phyloP scores from a whole-genome alignment of 2,113 vertebrate species.

The Balaeniceps rex region DNA sequence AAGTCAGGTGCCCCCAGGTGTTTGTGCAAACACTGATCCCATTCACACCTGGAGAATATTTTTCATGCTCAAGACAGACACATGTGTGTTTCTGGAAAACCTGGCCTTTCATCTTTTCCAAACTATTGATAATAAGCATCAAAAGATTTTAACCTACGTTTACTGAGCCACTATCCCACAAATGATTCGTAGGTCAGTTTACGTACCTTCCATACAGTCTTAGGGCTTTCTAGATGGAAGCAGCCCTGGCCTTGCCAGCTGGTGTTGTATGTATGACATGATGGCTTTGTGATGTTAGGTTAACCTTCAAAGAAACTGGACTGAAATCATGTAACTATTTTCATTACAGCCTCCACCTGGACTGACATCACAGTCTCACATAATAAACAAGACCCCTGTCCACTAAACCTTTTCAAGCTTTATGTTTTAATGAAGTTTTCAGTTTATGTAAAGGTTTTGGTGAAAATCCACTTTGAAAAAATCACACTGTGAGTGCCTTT shows the following conservation, averaged over 20 bases:
- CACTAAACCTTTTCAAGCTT: background rate
- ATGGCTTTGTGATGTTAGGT: background rate
- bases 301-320: conserved; percentile 17
- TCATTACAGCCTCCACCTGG: conserved; percentile 33
- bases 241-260: background rate
- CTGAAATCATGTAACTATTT: conserved; percentile 12
- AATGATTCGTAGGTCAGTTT: background rate
- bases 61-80: background rate
- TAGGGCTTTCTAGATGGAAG: background rate
- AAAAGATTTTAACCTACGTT: background rate
- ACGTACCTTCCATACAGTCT: background rate
- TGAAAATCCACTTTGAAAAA: conserved; percentile 24
- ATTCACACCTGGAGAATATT: background rate
- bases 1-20: background rate
- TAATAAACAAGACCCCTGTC: conserved; percentile 36
- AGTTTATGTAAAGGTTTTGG: background rate
- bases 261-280: background rate
- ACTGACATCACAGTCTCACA: conserved; percentile 12
- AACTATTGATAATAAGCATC: background rate
- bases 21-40: background rate
- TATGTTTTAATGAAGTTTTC: conserved; percentile 36
- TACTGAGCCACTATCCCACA: background rate
- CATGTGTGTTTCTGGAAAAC: background rate
- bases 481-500: background rate
- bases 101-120: background rate